Base-by-base conservation (phyloP, 2,888 invertebrate species). In the Dusona sp. region DNA sequence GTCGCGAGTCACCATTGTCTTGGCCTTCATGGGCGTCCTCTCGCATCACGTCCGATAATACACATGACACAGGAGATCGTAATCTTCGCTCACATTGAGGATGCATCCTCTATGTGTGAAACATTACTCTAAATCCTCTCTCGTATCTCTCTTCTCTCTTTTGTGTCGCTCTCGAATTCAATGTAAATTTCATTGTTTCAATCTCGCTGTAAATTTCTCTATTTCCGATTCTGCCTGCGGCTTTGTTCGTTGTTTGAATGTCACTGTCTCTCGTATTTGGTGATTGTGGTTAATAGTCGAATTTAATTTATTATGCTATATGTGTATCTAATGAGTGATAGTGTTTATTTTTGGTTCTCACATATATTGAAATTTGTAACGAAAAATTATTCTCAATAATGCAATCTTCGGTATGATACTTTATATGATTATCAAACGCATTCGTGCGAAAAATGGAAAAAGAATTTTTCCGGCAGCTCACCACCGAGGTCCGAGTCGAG, bases 1-100 rank as follows among this genome's bases (percentile, higher is more conserved):
- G 81, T 85, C 38, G 73, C 64, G 83, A 81, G 68, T 38, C 51
- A 54, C 22, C 83, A 86, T 86, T 88, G 88, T 88, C 86, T 85
- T 83, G 81, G 84, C 61, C 75, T 72, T 64, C 80, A 77, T 65
- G 74, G 70, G 75, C 83, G 70, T 38, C 51, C 54, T 54, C 75
- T 78, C 80, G 77, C 78, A 83, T 83, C 79, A 85, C 74, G 78
- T 72, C 84, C 79, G 87, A 88, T 88, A 88, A 89, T 57, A 57
- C 25, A 68, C 85, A 77, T 84, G 86, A 85, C 82, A 83, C 51
- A 22, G n/a, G 73, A 72, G 87, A 88, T 89, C 83, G 85, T 87
- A 84, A 89, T 88, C 89, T 88, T 57, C 79, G 68, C 61, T 61
- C 79, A 84, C 84, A 65, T 65, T 57, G 74, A 74, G 80, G 65